A percentile compares a stretch with the other conserved stretches of the same genome.
Evolutionary conservation across 2,113 vertebrate species (phyloP).

Genomic region (Peromyscus maniculatus): DNA sequence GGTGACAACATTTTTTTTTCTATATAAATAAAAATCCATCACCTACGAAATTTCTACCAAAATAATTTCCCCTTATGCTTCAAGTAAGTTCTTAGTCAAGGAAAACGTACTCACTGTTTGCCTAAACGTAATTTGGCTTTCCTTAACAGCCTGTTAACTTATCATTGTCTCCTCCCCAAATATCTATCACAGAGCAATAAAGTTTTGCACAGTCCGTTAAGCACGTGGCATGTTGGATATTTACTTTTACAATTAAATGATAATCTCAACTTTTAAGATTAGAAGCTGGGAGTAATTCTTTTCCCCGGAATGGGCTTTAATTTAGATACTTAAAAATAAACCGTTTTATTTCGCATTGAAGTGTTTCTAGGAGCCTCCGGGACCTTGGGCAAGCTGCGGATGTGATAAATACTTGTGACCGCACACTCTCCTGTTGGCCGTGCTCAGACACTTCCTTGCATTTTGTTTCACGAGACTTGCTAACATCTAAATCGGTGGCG

Average conservation of each 20-base stretch:
- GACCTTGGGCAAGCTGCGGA: neutral
- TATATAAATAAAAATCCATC: slow-evolving; percentile 50
- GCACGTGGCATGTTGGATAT: neutral
- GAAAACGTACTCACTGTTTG: slow-evolving; percentile 32
- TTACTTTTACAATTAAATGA: slow-evolving; percentile 18
- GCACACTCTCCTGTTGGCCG: slow-evolving; percentile 58
- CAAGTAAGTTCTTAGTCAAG: slow-evolving; percentile 17
- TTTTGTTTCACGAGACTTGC: slow-evolving; percentile 79
- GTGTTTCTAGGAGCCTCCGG: neutral
- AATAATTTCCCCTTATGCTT: neutral
- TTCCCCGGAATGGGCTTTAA: neutral
- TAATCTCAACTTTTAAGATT: slow-evolving; percentile 27
- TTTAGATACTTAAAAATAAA: neutral
- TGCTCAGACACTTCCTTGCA: slow-evolving; percentile 75
- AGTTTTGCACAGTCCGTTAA: slow-evolving; percentile 19
- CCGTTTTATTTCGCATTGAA: neutral
- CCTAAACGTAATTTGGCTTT: slow-evolving; percentile 41
- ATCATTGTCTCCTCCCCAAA: neutral
- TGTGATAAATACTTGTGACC: slow-evolving; percentile 59
- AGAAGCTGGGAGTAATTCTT: slow-evolving; percentile 30
- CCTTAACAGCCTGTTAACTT: neutral
- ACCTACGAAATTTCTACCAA: slow-evolving; percentile 22
- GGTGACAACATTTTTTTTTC: neutral
- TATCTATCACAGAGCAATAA: neutral
- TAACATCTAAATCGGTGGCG: slow-evolving; percentile 78